These are phyloP conservation scores for Eumacrocentrus americanus DNA, from an alignment of 2,888 invertebrate species.

Conservation along the genomic window DNA sequence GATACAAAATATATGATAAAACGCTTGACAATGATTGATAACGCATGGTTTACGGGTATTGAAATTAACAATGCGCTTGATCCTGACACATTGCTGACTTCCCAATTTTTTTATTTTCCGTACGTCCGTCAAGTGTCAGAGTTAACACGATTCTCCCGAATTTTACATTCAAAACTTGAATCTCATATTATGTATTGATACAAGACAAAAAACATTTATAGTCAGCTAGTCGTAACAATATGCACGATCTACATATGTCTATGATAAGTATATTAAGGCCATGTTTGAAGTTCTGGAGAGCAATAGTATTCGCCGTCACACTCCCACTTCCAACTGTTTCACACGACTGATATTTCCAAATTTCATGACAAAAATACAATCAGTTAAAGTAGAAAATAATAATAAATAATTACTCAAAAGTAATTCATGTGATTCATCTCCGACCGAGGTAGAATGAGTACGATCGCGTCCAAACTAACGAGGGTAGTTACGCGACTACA, in stretches of 20 bases:
- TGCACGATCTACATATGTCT: conserved; percentile 38
- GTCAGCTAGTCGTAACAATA: conserved; percentile 39
- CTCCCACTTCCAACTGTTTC: conserved; percentile 46
- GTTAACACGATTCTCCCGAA: conserved; percentile 19
- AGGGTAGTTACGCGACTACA: background rate
- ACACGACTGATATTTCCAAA: background rate
- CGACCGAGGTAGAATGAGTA: background rate
- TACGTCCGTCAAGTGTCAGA: conserved; percentile 20
- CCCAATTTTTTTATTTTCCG: conserved; percentile 7
- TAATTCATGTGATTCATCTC: background rate
- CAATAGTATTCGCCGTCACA: conserved; percentile 34
- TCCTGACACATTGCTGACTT: background rate
- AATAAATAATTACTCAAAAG: background rate
- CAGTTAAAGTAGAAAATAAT: conserved; percentile 13
- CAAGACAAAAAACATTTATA: conserved; percentile 13
- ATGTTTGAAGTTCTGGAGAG: conserved; percentile 50
- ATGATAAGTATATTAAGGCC: conserved; percentile 57
- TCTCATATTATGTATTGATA: background rate
- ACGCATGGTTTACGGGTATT: too few species aligned
- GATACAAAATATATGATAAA: conserved; percentile 16
- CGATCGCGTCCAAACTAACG: conserved; percentile 4
- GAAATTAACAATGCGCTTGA: too few species aligned
- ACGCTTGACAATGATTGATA: conserved; percentile 22
- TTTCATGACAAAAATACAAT: conserved; percentile 11
- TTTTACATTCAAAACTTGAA: conserved; percentile 18